These are phyloP conservation scores for Blennius ocellaris DNA, from an alignment of 2,113 vertebrate species.

Conservation along the genomic window DNA sequence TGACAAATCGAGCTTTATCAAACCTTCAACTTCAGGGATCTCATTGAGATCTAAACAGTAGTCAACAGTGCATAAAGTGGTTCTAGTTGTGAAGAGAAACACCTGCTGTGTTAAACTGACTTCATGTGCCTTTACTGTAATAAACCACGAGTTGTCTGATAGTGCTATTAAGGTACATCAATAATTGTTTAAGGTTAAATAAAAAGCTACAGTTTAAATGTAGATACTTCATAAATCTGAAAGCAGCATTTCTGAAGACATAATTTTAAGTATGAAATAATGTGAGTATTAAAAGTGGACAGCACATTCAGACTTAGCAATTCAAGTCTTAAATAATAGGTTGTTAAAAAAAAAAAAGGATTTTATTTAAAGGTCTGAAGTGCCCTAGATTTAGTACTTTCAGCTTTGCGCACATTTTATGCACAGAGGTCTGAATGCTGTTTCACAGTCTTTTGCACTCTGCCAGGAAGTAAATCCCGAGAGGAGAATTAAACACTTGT, in stretches of 20 bases:
- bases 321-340: not conserved
- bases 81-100: no score
- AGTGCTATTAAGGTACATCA: not conserved
- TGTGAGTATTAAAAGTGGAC: not conserved
- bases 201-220: not conserved
- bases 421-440: slow-evolving; percentile 31
- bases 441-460: slow-evolving; percentile 29
- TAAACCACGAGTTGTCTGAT: not conserved
- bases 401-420: slow-evolving; percentile 4
- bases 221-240: not conserved
- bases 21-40: no score
- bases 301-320: not conserved
- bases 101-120: no score
- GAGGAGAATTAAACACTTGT: slow-evolving; percentile 30
- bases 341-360: not conserved
- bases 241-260: not conserved
- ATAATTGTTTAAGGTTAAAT: not conserved
- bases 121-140: not conserved
- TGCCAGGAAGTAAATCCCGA: slow-evolving; percentile 49
- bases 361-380: slow-evolving; percentile 25
- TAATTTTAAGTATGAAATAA: not conserved
- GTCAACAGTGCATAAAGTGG: no score
- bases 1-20: no score
- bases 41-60: no score
- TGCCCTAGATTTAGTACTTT: slow-evolving; percentile 39